A percentile compares a stretch with the other conserved stretches of the same genome.
Conservation (phyloP, 2,888 invertebrate species). For the Halocaridina rubra region DNA sequence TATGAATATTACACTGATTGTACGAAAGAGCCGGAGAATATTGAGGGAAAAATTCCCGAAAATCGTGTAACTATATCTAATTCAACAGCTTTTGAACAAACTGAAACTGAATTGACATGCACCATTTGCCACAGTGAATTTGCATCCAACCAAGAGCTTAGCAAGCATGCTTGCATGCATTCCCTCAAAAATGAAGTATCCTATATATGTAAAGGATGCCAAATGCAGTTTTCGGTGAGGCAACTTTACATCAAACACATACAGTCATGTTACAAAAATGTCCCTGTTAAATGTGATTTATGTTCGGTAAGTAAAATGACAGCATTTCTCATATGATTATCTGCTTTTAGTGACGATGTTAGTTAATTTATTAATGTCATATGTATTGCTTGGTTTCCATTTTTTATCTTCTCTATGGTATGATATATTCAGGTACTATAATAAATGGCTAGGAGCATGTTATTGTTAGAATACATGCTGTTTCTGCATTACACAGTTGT, state of each 20-base stretch:
- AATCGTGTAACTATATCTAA: no score
- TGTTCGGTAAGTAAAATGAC: conserved; percentile 41
- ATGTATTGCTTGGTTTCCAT: no score
- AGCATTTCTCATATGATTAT: no score
- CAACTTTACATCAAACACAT: conserved; percentile 35
- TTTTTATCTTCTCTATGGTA: no score
- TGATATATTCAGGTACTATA: no score
- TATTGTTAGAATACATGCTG: no score
- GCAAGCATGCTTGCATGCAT: background rate
- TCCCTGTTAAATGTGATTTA: conserved; percentile 35
- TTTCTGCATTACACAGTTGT: no score
- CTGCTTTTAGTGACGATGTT: no score
- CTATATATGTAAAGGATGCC: conserved; percentile 33
- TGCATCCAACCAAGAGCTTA: background rate
- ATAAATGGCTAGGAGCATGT: no score
- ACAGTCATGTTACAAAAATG: conserved; percentile 38
- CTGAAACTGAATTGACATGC: no score
- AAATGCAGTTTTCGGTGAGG: conserved; percentile 19
- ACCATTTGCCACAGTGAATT: background rate
- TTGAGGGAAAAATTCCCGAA: background rate
- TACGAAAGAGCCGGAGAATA: background rate
- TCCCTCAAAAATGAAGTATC: background rate
- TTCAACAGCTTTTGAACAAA: no score
- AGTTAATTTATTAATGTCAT: no score
- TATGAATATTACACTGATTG: background rate